Evolutionary conservation across 2,113 vertebrate genomes (phyloP), one percentile per base, ranked within the genome.

Genomic region (Danionella cerebrum): DNA sequence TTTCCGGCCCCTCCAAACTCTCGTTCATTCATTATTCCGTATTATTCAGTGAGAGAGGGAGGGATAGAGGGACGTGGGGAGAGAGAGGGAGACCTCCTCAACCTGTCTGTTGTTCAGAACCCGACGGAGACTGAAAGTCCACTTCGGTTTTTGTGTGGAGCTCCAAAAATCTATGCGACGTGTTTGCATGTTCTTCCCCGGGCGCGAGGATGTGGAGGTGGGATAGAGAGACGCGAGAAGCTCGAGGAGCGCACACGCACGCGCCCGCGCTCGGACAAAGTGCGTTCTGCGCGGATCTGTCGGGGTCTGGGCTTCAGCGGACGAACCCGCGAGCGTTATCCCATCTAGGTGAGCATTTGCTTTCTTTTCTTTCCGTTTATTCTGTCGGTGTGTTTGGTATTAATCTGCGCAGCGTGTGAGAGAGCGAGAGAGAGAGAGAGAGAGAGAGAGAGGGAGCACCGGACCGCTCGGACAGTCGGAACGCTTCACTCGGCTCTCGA

Each of bases 71-170:
- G n/a, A n/a, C n/a, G n/a, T n/a, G n/a, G n/a, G n/a, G n/a, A n/a
- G n/a, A n/a, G n/a, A n/a, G n/a, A n/a, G n/a, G n/a, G n/a, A 35
- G 42, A 50, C 60, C 66, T 39, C 58, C 48, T 58, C 38, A 69
- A 53, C 42, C 16, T 42, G 45, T 48, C 36, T 65, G n/a, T 60
- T 60, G 57, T 71, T 48, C 64, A 22, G 9, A 19, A 11, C 25
- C 19, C 21, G 70, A 76, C 79, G 72, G 71, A 0, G 70, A 76
- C 79, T 71, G 71, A 0, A 80, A 92, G 88, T 95, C 93, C 92
- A 92, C 86, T 95, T 93, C 92, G 90, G 89, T 91, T 94, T 94
- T 95, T 93, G 88, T 86, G 86, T 84, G 88, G 90, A 91, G 93
- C 92, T 91, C 89, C 90, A 86, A 88, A 91, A 90, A 89, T 89